These are phyloP conservation scores for Sebastes vulpes DNA, from an alignment of 2,797 vertebrate species.

Conservation along the genomic window DNA sequence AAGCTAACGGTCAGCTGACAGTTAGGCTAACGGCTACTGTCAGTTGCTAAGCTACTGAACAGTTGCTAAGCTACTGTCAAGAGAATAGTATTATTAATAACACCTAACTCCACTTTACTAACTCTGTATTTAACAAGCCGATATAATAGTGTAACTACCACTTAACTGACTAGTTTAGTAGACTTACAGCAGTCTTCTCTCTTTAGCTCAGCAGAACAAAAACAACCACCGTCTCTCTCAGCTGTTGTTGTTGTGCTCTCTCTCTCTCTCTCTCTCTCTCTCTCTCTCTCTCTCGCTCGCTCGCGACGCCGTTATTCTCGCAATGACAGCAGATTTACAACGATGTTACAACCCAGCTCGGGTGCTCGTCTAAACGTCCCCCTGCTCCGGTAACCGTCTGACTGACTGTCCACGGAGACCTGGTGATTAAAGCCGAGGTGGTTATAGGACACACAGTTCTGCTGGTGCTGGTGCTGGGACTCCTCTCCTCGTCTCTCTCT, in stretches of 20 bases:
- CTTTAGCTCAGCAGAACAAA: slow-evolving; percentile 81
- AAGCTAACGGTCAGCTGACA: slow-evolving; percentile 64
- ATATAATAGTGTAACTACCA: slow-evolving; percentile 41
- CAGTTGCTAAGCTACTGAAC: slow-evolving; percentile 78
- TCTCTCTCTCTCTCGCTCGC: not conserved
- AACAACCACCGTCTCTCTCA: slow-evolving; percentile 83
- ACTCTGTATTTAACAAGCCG: slow-evolving; percentile 36
- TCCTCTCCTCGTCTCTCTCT: too few species aligned
- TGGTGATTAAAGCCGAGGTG: slow-evolving; percentile 55
- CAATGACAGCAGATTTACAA: slow-evolving; percentile 77
- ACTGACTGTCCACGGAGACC: slow-evolving; percentile 60
- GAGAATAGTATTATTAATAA: slow-evolving; percentile 51
- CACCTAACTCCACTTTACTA: slow-evolving; percentile 19
- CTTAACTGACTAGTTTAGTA: slow-evolving; percentile 61
- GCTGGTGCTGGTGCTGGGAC: slow-evolving; percentile 22
- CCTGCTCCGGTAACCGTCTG: slow-evolving; percentile 69
- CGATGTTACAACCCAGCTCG: slow-evolving; percentile 63
- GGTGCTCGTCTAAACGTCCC: slow-evolving; percentile 63
- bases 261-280: too few species aligned
- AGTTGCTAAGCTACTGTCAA: slow-evolving; percentile 74
- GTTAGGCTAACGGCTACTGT: slow-evolving; percentile 67
- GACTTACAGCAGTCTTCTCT: slow-evolving; percentile 78
- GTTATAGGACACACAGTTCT: slow-evolving; percentile 59
- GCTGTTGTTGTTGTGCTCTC: slow-evolving; percentile 73
- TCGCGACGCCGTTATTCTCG: slow-evolving; percentile 79